phyloP scores from a whole-genome alignment of 1,140 invertebrate species.

The Caenorhabditis latens region DNA sequence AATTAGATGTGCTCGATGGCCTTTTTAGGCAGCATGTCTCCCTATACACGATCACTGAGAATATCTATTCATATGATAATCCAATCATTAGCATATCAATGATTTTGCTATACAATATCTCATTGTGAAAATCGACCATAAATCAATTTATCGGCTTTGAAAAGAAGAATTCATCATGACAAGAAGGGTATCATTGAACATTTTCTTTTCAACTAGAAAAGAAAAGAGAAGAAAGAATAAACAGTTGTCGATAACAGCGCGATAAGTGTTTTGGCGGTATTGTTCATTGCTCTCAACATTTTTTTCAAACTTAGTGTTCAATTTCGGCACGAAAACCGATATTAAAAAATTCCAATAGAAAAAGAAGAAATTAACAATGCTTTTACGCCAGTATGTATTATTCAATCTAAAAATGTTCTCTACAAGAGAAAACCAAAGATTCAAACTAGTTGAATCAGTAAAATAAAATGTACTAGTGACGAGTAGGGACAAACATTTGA shows the following conservation, averaged over 20 bases:
- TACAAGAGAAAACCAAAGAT: too few species aligned
- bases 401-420: too few species aligned
- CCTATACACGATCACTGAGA: neutral
- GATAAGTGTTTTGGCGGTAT: conserved; percentile 12
- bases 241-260: neutral
- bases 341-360: neutral
- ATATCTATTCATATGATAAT: neutral
- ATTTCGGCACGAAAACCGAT: neutral
- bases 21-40: neutral
- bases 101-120: neutral
- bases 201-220: neutral
- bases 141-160: neutral
- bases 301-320: neutral
- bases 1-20: neutral
- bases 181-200: neutral
- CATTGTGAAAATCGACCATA: neutral
- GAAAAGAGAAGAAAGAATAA: neutral
- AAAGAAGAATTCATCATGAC: neutral
- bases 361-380: neutral
- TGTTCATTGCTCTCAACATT: neutral
- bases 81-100: neutral
- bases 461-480: too few species aligned
- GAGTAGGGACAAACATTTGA: too few species aligned
- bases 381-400: too few species aligned
- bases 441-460: too few species aligned